Evolutionary conservation across 2,888 invertebrate species (phyloP), one percentile per base, ranked within the genome.

Genomic region (Pyrocoelia pectoralis): DNA sequence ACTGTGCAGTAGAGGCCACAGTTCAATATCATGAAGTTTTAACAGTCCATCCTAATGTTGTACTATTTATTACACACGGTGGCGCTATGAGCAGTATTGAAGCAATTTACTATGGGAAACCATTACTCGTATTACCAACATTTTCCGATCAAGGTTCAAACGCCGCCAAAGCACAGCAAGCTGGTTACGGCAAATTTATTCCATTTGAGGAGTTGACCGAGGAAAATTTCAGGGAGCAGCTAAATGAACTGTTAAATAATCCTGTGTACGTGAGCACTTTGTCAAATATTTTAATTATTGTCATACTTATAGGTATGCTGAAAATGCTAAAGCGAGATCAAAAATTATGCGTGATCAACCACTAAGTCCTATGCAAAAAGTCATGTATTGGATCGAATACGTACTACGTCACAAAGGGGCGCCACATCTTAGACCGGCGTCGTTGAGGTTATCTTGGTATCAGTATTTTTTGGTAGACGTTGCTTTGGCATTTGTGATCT

Each of bases 371-470:
- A 70, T 88, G 64, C 86, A 88, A 19, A 85, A 85, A 15, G 86
- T 86, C 0, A 79, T 87, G 0, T 88, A 86, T 77, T 89, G 88
- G 89, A 84, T 86, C 54, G 89, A 89, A 75, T 87, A 88, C 68
- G 85, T 88, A 0, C 76, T 86, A 6, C 82, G 87, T 29, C 86
- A 88, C 69, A 83, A 84, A 59, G 87, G 86, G 0, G 86, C 86
- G 0, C 69, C 76, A 1, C 84, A 86, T 61, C 65, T 86, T 17
- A 79, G 83, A 43, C 84, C 84, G 10, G 82, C 84, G 1, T 84
- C 84, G 0, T 76, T 83, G 1, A 83, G 84, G 57, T 76, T 87
- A 12, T 73, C 82, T 0, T 77, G 81, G 65, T 76, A 82, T 24
- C 85, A 87, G 82, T 74, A 74, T 53, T 70, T 70, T 57, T 50